Evolutionary conservation across 2,797 vertebrate species (phyloP).

Genomic region (Helicolenus hilgendorfi): DNA sequence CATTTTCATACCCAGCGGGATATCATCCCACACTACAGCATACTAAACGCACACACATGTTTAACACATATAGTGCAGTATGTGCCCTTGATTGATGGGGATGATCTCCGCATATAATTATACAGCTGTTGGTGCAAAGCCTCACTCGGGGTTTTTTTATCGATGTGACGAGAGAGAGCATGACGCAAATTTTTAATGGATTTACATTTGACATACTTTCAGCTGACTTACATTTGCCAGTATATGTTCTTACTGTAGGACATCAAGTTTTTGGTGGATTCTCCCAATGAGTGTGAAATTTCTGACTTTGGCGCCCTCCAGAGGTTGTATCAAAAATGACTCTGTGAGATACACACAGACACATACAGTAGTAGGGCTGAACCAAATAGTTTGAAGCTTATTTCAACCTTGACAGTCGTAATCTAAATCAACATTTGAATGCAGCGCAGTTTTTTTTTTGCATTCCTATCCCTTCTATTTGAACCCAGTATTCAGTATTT

Average conservation of each 20-base stretch:
- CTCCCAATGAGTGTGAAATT: not conserved
- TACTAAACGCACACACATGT: slow-evolving; percentile 28
- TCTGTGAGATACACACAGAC: not conserved
- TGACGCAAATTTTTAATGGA: not conserved
- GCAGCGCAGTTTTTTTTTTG: not conserved
- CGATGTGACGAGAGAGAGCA: not conserved
- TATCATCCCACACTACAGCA: slow-evolving; percentile 24
- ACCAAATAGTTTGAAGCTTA: not conserved
- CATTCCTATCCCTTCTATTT: not conserved
- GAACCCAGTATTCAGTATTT: not conserved
- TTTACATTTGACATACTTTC: not conserved
- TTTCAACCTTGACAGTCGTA: not conserved
- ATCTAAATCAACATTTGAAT: not conserved
- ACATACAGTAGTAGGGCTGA: no score
- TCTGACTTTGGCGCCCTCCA: not conserved
- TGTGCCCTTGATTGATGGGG: slow-evolving; percentile 33
- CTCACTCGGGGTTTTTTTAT: not conserved
- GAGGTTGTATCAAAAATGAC: not conserved
- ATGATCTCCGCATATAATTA: slow-evolving; percentile 48
- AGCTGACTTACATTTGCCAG: not conserved
- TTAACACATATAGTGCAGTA: slow-evolving; percentile 9
- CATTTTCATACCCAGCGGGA: slow-evolving; percentile 63
- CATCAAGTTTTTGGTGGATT: not conserved
- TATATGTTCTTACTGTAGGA: not conserved
- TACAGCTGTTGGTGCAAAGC: slow-evolving; percentile 1